Evolutionary conservation across 2,797 vertebrate genomes (phyloP).

Genomic region (Muscicapa striata): DNA sequence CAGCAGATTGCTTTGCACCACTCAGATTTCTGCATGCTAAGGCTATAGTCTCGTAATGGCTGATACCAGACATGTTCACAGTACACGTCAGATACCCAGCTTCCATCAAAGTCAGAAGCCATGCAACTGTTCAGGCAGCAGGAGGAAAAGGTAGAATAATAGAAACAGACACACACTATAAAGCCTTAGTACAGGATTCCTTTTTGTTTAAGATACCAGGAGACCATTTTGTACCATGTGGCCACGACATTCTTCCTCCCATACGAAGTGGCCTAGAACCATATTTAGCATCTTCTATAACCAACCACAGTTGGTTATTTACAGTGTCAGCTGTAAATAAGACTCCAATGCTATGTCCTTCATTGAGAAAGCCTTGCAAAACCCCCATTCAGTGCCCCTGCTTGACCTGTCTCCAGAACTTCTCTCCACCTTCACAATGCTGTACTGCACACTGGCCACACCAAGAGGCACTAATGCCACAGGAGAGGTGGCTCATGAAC

Average conservation of each 20-base stretch:
- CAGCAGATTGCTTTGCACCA: not conserved
- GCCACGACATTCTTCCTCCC: not conserved
- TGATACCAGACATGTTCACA: not conserved
- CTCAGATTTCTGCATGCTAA: not conserved
- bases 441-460: not conserved
- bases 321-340: not conserved
- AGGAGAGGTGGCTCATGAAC: not conserved
- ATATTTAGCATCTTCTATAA: not conserved
- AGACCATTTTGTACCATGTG: not conserved
- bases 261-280: not conserved
- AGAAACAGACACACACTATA: not conserved
- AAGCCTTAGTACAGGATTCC: not conserved
- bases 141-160: not conserved
- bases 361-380: not conserved
- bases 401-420: not conserved
- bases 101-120: not conserved
- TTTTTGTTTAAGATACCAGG: not conserved
- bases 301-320: not conserved
- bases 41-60: not conserved
- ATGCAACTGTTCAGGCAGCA: accelerated
- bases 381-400: not conserved
- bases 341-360: not conserved
- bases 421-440: accelerated
- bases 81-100: not conserved
- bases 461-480: not conserved